A percentile compares a stretch with the other conserved stretches of the same genome.
Conservation (phyloP, 2,888 invertebrate species). For the Acanthopleura granulata region DNA sequence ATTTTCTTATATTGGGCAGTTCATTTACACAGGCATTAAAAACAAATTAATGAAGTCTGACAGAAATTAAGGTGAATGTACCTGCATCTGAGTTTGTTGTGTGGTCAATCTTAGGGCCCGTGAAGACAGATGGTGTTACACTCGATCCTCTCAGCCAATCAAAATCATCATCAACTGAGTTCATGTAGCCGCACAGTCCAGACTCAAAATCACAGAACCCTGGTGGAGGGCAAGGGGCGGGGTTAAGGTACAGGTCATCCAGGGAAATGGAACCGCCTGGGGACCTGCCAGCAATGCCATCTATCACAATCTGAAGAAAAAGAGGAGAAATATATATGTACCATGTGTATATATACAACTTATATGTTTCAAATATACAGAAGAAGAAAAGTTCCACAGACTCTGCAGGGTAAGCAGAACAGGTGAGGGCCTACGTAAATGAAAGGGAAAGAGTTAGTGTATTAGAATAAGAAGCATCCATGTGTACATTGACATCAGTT, state of each 20-base stretch:
- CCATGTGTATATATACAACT: no score
- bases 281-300: constrained; percentile 43
- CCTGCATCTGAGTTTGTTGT: constrained; percentile 49
- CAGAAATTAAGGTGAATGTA: constrained; percentile 19
- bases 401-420: no score
- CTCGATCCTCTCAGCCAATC: constrained; percentile 62
- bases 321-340: not conserved
- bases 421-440: no score
- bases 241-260: constrained; percentile 54
- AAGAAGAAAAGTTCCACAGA: no score
- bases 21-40: no score
- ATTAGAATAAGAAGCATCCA: no score
- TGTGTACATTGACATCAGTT: no score
- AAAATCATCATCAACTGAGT: constrained; percentile 50
- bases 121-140: constrained; percentile 43
- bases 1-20: no score
- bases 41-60: no score
- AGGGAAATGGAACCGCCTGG: constrained; percentile 57
- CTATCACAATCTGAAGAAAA: constrained; percentile 52
- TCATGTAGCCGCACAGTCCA: constrained; percentile 58
- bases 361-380: no score
- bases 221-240: constrained; percentile 49
- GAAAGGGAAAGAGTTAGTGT: no score
- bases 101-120: constrained; percentile 61
- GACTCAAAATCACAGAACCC: constrained; percentile 62